These are phyloP conservation scores for Heliconius ethilla DNA, from an alignment of 2,888 invertebrate species.

Conservation along the genomic window DNA sequence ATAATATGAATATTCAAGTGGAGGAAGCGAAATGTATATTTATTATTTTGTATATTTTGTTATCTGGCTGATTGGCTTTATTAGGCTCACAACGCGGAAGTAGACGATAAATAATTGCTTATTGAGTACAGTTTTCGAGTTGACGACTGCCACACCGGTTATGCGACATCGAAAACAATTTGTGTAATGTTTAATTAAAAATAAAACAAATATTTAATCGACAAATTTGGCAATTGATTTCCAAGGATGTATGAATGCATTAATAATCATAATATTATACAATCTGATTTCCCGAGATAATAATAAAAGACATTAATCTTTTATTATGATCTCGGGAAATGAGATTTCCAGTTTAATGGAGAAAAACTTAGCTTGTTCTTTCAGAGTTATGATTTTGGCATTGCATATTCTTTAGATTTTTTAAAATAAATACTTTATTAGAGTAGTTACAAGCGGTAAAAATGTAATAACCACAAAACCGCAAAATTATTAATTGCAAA, in stretches of 20 bases:
- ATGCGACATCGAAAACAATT: constrained; percentile 41
- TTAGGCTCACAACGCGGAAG: constrained; percentile 59
- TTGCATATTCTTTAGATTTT: neutral
- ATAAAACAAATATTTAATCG: constrained; percentile 31
- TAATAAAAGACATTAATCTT: neutral
- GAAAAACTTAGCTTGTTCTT: neutral
- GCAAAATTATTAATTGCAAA: neutral
- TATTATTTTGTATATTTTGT: constrained; percentile 41
- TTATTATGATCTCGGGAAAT: neutral
- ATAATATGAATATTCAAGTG: constrained; percentile 14
- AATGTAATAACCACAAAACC: neutral
- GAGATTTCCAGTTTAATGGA: neutral
- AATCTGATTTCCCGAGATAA: too few species aligned
- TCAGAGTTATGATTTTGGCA: neutral
- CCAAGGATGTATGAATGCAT: neutral
- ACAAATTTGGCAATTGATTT: constrained; percentile 4
- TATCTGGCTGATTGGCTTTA: constrained; percentile 49
- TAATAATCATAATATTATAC: neutral
- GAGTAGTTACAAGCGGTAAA: neutral
- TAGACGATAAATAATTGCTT: constrained; percentile 51
- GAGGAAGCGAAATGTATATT: constrained; percentile 35
- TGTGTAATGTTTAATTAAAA: constrained; percentile 39
- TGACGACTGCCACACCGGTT: constrained; percentile 48
- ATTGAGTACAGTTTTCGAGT: constrained; percentile 53
- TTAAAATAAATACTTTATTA: too few species aligned